Evolutionary conservation across 2,797 vertebrate genomes (phyloP).

Genomic region (Fratercula arctica): DNA sequence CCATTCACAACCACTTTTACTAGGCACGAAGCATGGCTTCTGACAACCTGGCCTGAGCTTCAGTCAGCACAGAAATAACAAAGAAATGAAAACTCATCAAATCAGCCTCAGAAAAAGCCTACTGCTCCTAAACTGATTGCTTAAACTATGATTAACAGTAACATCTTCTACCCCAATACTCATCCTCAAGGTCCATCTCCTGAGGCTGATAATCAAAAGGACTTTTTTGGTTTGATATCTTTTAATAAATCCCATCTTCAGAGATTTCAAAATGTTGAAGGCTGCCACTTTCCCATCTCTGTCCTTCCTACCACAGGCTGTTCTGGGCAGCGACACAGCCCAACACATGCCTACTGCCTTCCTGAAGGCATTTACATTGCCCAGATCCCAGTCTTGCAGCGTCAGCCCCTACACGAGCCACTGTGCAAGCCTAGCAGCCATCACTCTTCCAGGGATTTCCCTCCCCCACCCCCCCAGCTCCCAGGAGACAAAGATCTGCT

Average conservation of each 20-base stretch:
- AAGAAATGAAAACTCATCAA: neutral
- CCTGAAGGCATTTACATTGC: neutral
- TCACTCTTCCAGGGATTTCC: neutral
- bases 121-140: neutral
- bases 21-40: neutral
- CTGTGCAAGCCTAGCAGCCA: neutral
- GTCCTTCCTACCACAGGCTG: neutral
- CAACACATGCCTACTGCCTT: neutral
- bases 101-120: neutral
- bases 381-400: neutral
- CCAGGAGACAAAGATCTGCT: slow-evolving; percentile 1
- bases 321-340: neutral
- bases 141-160: neutral
- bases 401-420: slow-evolving; percentile 1
- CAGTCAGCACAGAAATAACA: neutral
- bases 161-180: neutral
- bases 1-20: neutral
- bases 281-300: neutral
- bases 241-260: neutral
- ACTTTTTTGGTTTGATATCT: neutral
- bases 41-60: neutral
- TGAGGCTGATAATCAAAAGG: neutral
- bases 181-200: neutral
- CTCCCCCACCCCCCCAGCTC: neutral
- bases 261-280: neutral